These are phyloP conservation scores for Polyodon spathula DNA, from an alignment of 2,113 vertebrate species.

Conservation along the genomic window DNA sequence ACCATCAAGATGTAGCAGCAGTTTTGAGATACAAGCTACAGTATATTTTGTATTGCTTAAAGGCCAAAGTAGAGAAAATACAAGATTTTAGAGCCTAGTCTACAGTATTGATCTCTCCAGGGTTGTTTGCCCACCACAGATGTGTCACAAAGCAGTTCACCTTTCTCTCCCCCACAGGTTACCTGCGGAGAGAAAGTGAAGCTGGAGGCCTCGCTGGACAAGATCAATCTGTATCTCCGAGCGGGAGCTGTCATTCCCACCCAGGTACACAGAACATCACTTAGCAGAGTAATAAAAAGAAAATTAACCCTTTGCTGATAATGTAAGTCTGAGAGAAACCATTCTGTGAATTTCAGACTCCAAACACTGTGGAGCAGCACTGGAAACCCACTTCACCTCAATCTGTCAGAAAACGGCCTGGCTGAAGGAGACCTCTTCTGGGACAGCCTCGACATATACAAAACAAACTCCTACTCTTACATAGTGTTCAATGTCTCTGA, in stretches of 20 bases:
- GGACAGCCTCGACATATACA: constrained; percentile 69
- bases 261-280: constrained; percentile 49
- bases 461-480: constrained; percentile 58
- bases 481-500: constrained; percentile 57
- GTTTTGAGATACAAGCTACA: too few species aligned
- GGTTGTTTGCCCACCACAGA: constrained; percentile 1
- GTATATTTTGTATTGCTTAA: too few species aligned
- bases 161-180: constrained; percentile 45
- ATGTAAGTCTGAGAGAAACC: neutral
- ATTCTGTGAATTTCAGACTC: constrained; percentile 42
- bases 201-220: constrained; percentile 64
- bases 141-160: neutral
- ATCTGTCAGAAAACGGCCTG: constrained; percentile 43
- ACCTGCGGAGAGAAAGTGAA: constrained; percentile 56
- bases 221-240: constrained; percentile 72
- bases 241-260: constrained; percentile 66
- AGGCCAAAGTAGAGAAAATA: too few species aligned
- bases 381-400: constrained; percentile 60
- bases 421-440: constrained; percentile 74
- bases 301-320: too few species aligned
- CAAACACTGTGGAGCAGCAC: constrained; percentile 59
- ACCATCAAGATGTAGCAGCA: too few species aligned
- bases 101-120: too few species aligned
- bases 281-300: too few species aligned
- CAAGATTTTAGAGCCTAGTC: too few species aligned